phyloP scores from a whole-genome alignment of 2,888 invertebrate species.

The Bellardia bayeri region DNA sequence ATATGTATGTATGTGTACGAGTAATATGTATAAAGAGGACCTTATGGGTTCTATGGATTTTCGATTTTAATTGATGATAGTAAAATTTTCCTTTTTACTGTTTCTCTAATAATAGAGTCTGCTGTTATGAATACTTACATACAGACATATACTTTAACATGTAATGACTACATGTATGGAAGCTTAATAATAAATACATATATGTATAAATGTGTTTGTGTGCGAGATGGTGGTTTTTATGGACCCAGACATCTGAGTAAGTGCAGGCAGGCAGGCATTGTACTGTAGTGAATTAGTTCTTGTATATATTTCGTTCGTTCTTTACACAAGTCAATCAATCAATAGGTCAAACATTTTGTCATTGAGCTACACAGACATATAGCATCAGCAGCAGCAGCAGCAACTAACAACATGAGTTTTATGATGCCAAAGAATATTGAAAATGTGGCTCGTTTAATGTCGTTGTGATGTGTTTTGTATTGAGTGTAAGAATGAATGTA shows the following conservation, averaged over 20 bases:
- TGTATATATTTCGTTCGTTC: neutral
- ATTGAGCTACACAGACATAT: conserved; percentile 66
- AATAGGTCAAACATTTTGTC: conserved; percentile 75
- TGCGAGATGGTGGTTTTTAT: conserved; percentile 25
- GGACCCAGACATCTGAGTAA: conserved; percentile 4
- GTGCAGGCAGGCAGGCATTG: conserved; percentile 21
- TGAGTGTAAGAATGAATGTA: neutral
- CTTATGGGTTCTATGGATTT: conserved; percentile 45
- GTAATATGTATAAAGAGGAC: conserved; percentile 16
- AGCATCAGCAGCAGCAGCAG: conserved; percentile 34
- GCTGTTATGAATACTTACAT: neutral
- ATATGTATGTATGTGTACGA: neutral
- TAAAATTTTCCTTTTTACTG: conserved; percentile 36
- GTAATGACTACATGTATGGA: conserved; percentile 26
- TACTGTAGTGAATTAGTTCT: conserved; percentile 15
- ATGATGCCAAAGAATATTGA: conserved; percentile 60
- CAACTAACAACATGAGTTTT: conserved; percentile 37
- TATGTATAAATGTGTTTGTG: neutral
- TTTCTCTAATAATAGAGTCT: conserved; percentile 59
- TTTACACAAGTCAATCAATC: conserved; percentile 73
- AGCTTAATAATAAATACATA: too few species aligned
- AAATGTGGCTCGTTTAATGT: conserved; percentile 54
- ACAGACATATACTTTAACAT: neutral
- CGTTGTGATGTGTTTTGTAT: conserved; percentile 28
- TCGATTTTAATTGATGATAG: conserved; percentile 57